Evolutionary conservation across 64 coral and sea anemone genomes (phyloP).

Genomic region (Dendronephthya gigantea): DNA sequence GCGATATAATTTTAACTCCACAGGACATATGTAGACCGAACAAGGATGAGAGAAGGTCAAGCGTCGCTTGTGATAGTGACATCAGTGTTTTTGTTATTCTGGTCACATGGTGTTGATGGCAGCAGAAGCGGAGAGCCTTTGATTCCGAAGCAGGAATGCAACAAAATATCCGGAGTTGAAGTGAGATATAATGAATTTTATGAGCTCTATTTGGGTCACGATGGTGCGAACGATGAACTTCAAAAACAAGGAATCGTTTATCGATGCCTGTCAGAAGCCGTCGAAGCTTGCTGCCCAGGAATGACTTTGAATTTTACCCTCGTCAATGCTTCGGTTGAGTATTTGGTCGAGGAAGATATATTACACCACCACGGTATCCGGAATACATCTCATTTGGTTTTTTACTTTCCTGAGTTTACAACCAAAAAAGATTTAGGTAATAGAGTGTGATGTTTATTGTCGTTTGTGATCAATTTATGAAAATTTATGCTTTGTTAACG

Average conservation of each 20-base stretch:
- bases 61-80: too few species aligned
- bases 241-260: background rate
- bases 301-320: background rate
- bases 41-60: too few species aligned
- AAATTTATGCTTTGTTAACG: too few species aligned
- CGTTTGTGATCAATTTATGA: too few species aligned
- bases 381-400: background rate
- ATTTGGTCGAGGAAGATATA: background rate
- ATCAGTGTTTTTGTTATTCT: too few species aligned
- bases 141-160: background rate
- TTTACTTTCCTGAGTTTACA: constrained; percentile 7
- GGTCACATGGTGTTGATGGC: too few species aligned
- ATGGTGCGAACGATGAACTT: background rate
- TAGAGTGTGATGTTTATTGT: too few species aligned
- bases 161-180: background rate
- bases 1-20: too few species aligned
- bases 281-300: background rate
- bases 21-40: too few species aligned
- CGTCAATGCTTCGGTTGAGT: background rate
- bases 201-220: background rate
- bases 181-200: constrained; percentile 1
- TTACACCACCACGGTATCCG: background rate
- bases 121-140: background rate
- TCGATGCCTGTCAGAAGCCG: background rate
- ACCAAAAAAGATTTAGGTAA: background rate